Base-by-base conservation (phyloP, 2,113 vertebrate species). In the Trogon melanurus region DNA sequence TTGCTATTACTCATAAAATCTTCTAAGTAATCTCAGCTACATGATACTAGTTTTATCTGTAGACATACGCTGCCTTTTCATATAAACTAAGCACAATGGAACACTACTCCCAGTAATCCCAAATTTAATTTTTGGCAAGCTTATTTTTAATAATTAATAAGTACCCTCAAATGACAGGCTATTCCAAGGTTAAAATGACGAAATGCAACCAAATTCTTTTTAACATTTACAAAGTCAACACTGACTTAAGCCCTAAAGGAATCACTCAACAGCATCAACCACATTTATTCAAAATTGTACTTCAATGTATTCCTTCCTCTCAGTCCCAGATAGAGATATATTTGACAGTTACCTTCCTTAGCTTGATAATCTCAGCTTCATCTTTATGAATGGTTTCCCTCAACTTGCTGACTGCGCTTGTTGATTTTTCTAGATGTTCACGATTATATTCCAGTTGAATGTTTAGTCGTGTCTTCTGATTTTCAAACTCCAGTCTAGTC, bases 401-500 rank as follows among this genome's bases (percentile, higher is more conserved):
- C 79, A 98, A 86, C 29, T 93, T 95, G 19, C 11, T 62, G 54
- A 97, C 81, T 32, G 98, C 97, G 14, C 72, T 98, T 32, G 25
- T 84, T 73, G 94, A 94, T 96, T 99, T 98, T 91, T 98, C 97
- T 36, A 99, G 95, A 18, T 98, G 98, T 23, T 83, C 97, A 73
- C 91, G 97, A 74, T 97, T 98, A 60, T 99, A 99, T 91, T 99
- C 99, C 25, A 99, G 91, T 84, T 99, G 98, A 85, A 97, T 11
- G 11, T 93, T 98, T 64, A 99, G 97, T 15, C 97, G 98, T 22
- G 97, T 98, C 67, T 96, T 97, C 85, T 99, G 99, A 91, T 96
- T 98, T 96, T 99, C 99, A 98, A 99, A 99, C 95, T 99, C 98
- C 87, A 99, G 96, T 80, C 99, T 99, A 96, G 67, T 32, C 48